Evolutionary conservation across 2,113 vertebrate species (phyloP).

Genomic region (Panthera leo): DNA sequence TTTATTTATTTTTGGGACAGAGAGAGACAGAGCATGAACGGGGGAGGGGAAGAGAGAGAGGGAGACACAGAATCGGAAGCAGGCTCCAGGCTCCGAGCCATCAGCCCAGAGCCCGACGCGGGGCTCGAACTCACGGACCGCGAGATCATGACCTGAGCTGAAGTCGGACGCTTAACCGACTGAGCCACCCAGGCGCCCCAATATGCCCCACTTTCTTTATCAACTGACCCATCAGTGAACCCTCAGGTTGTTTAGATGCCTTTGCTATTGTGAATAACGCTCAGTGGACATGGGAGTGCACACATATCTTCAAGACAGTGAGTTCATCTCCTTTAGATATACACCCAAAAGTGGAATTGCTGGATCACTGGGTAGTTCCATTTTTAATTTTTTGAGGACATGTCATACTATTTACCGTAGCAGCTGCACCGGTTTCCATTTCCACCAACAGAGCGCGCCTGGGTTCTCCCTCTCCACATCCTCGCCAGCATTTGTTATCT

Average conservation of each 20-base stretch:
- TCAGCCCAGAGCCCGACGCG: too few relatives aligned
- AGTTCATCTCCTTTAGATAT: neutral
- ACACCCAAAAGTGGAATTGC: neutral
- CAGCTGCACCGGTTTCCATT: neutral
- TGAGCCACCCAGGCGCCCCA: too few relatives aligned
- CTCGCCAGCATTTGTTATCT: neutral
- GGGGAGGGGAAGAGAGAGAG: too few relatives aligned
- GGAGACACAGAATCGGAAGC: too few relatives aligned
- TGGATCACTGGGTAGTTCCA: neutral
- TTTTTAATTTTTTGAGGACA: neutral
- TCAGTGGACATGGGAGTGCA: neutral
- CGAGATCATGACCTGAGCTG: too few relatives aligned
- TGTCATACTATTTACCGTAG: neutral
- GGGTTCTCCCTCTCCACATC: neutral
- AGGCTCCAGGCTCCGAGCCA: too few relatives aligned
- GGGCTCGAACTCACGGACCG: too few relatives aligned
- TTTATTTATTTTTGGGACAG: too few relatives aligned
- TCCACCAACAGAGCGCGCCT: neutral
- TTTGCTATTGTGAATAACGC: neutral
- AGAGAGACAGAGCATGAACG: too few relatives aligned
- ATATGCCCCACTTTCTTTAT: neutral
- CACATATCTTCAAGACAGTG: neutral
- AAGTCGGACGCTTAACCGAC: too few relatives aligned
- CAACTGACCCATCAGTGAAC: neutral
- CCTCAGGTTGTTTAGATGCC: neutral